phyloP scores from a whole-genome alignment of 2,888 invertebrate genomes.

The Thumatha senex region DNA sequence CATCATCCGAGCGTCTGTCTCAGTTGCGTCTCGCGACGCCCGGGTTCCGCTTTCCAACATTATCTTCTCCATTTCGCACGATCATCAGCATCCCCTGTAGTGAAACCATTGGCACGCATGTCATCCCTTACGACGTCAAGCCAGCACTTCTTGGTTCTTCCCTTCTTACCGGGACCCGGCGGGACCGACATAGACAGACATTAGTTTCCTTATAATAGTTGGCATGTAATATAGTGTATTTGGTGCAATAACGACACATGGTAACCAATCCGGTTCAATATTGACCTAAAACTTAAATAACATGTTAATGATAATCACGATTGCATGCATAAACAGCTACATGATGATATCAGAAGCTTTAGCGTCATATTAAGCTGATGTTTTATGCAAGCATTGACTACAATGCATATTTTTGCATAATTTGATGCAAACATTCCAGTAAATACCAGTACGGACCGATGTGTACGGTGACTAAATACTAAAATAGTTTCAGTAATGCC shows the following conservation, averaged over 20 bases:
- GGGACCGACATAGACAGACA: too few species aligned
- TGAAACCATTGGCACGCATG: too few species aligned
- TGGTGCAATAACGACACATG: conserved; percentile 1
- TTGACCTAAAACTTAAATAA: conserved; percentile 8
- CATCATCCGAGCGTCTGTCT: too few species aligned
- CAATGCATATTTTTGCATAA: conserved; percentile 40
- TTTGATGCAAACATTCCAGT: conserved; percentile 25
- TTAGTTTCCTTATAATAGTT: too few species aligned
- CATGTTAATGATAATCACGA: conserved; percentile 14
- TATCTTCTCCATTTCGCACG: too few species aligned
- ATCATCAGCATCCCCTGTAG: too few species aligned
- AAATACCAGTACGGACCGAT: conserved; percentile 14
- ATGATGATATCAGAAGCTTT: conserved; percentile 29
- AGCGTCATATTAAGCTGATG: conserved; percentile 15
- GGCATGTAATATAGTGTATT: too few species aligned
- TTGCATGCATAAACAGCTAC: conserved; percentile 28
- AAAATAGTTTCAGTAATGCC: conserved; percentile 1
- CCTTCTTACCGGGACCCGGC: too few species aligned
- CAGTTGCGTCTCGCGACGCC: too few species aligned
- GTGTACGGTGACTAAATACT: conserved; percentile 2
- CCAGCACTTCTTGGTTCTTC: too few species aligned
- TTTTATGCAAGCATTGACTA: conserved; percentile 37
- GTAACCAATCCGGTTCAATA: not conserved
- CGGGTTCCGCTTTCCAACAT: too few species aligned
- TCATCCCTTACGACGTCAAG: too few species aligned